Evolutionary conservation across 2,888 invertebrate species (phyloP).

Genomic region (Aelia acuminata): DNA sequence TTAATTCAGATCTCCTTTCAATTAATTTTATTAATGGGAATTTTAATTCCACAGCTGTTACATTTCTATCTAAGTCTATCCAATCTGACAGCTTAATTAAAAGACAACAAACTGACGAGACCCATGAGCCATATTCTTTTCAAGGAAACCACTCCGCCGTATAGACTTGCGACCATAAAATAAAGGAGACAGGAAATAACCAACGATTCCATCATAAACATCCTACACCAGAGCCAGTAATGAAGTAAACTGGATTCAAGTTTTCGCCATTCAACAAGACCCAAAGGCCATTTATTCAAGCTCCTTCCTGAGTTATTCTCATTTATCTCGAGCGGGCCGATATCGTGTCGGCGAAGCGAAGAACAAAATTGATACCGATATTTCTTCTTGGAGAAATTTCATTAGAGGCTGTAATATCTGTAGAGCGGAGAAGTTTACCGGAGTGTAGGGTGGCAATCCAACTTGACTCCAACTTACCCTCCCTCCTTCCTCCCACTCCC

Average conservation of each 20-base stretch:
- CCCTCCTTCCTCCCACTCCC: neutral
- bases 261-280: neutral
- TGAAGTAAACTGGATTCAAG: neutral
- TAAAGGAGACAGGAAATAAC: neutral
- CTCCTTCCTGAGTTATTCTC: conserved; percentile 25
- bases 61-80: no score
- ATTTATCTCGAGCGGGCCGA: conserved; percentile 18
- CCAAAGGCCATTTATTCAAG: neutral
- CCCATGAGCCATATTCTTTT: no score
- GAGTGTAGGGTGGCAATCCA: conserved; percentile 52
- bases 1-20: no score
- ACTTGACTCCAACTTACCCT: conserved; percentile 40
- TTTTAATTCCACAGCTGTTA: no score
- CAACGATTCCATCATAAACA: neutral
- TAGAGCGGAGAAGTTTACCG: conserved; percentile 10
- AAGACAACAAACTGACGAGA: no score
- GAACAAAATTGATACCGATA: conserved; percentile 56
- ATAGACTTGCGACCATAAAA: neutral
- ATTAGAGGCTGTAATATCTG: conserved; percentile 57
- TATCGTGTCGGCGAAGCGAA: conserved; percentile 32
- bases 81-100: no score
- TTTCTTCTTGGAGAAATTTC: conserved; percentile 58
- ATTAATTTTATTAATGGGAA: no score
- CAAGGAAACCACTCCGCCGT: no score
- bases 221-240: neutral